Conservation (phyloP, 2,797 vertebrate genomes). For the Melanotaenia boesemani region DNA sequence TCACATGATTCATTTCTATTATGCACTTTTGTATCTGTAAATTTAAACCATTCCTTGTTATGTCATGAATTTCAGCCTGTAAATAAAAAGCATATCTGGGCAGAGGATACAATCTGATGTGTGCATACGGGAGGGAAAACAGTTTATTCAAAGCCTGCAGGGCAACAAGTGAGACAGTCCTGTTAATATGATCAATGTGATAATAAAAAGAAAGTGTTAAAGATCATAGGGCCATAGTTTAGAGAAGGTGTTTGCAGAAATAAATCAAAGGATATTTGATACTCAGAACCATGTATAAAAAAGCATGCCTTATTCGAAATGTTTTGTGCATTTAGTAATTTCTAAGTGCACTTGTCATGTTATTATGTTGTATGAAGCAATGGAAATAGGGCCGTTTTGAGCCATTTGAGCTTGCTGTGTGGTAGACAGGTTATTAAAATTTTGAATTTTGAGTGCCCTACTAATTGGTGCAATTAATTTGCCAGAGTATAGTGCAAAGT, state of each 20-base stretch:
- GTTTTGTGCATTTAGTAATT: constrained; percentile 35
- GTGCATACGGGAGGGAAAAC: background rate
- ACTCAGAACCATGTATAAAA: constrained; percentile 11
- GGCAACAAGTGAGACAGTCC: background rate
- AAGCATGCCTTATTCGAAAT: constrained; percentile 17
- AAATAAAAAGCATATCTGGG: background rate
- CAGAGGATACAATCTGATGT: background rate
- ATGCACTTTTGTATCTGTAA: constrained; percentile 3
- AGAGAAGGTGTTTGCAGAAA: constrained; percentile 1
- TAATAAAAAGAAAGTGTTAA: background rate
- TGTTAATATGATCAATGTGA: constrained; percentile 2
- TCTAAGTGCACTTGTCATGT: constrained; percentile 51
- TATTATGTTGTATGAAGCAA: constrained; percentile 35
- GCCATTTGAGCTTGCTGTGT: constrained; percentile 59
- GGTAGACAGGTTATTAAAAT: constrained; percentile 70
- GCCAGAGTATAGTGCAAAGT: constrained; percentile 52
- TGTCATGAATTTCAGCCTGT: background rate
- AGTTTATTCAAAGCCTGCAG: background rate
- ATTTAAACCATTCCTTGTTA: background rate
- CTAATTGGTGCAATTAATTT: constrained; percentile 78
- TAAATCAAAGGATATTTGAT: constrained; percentile 1
- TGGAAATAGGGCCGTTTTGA: constrained; percentile 46
- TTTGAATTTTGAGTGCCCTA: constrained; percentile 62
- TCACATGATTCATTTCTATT: background rate
- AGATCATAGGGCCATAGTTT: background rate